These are phyloP conservation scores for Anguilla marmorata DNA, from an alignment of 2,797 vertebrate species.

Conservation along the genomic window DNA sequence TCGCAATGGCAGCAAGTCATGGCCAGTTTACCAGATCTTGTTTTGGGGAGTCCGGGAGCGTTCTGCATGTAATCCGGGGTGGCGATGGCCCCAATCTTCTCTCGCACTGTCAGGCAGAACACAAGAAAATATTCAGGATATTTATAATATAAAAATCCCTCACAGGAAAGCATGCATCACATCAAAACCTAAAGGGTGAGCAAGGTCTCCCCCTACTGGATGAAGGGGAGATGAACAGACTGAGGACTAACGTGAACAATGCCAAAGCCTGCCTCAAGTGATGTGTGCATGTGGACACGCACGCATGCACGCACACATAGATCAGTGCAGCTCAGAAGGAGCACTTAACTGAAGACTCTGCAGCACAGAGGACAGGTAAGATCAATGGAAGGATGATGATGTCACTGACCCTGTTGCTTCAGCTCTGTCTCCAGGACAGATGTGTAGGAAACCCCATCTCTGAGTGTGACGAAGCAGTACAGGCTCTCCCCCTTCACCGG, in stretches of 20 bases:
- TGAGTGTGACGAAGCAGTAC: conserved; percentile 93
- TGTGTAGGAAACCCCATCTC: conserved; percentile 77
- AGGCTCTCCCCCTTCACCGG: conserved; percentile 92
- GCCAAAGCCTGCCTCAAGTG: not conserved
- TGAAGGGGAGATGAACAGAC: not conserved
- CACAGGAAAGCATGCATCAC: not conserved
- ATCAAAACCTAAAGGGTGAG: not conserved
- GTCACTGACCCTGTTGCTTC: conserved; percentile 79
- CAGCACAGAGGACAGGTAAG: not conserved
- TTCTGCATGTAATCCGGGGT: conserved; percentile 96
- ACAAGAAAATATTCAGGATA: not conserved
- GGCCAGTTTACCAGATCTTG: conserved; percentile 83
- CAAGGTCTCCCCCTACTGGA: conserved; percentile 12
- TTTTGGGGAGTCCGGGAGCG: conserved; percentile 91
- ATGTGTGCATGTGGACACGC: not conserved
- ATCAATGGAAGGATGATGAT: not conserved
- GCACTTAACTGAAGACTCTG: not conserved
- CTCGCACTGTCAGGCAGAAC: conserved; percentile 76
- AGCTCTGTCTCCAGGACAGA: conserved; percentile 77
- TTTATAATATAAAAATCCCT: not conserved
- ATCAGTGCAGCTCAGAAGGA: not conserved
- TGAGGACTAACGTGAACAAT: not conserved
- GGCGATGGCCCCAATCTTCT: conserved; percentile 95
- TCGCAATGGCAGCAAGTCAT: not conserved
- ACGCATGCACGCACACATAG: not conserved